Percentiles rank a stretch among this genome's conserved stretches.
Evolutionary conservation across 2,113 vertebrate genomes (phyloP).

Genomic region (Elgaria multicarinata): DNA sequence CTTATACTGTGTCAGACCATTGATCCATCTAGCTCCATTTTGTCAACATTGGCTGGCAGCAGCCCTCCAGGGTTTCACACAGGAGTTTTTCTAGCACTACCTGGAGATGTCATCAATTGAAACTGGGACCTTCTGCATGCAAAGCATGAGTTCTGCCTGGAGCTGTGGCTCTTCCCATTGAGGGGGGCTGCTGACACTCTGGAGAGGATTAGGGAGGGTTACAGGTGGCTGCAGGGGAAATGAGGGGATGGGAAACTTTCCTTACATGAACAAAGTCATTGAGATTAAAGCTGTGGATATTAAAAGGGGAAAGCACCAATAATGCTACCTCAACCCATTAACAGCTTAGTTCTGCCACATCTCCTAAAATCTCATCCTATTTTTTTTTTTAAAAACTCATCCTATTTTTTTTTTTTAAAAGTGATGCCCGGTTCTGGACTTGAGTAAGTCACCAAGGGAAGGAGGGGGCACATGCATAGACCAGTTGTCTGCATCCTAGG

Average conservation of each 20-base stretch:
- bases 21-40: too few relatives aligned
- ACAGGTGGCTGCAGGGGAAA: background rate
- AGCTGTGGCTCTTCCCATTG: background rate
- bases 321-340: background rate
- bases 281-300: background rate
- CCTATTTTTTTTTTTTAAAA: background rate
- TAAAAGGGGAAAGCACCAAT: background rate
- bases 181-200: background rate
- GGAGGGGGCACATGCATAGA: too few relatives aligned
- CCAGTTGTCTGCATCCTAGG: background rate
- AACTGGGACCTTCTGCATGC: too few relatives aligned
- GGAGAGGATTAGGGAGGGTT: background rate
- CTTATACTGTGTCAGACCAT: too few relatives aligned
- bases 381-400: background rate
- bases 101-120: too few relatives aligned
- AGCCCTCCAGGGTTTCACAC: too few relatives aligned
- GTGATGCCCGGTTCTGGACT: background rate
- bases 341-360: background rate
- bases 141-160: too few relatives aligned
- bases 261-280: background rate
- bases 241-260: background rate
- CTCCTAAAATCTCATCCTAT: background rate
- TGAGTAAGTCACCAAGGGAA: background rate
- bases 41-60: too few relatives aligned
- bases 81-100: too few relatives aligned